Conservation (phyloP, 2,888 invertebrate species). For the Aelia acuminata region DNA sequence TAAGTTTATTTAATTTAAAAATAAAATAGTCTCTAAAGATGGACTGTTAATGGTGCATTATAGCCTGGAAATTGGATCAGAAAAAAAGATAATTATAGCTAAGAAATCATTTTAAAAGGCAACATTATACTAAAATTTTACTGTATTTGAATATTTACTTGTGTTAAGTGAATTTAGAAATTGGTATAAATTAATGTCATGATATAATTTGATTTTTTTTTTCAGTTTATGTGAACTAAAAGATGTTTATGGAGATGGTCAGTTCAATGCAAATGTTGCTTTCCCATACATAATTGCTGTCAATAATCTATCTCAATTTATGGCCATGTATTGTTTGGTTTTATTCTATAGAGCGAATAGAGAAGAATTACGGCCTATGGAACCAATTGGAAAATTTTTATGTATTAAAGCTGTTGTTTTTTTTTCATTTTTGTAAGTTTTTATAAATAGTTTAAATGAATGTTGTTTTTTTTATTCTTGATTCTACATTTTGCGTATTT, state of each 20-base stretch:
- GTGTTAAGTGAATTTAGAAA: background rate
- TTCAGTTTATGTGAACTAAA: slow-evolving; percentile 85
- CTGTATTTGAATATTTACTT: background rate
- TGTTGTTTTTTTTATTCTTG: background rate
- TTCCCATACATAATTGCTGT: slow-evolving; percentile 90
- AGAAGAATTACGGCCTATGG: slow-evolving; percentile 90
- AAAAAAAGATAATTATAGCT: too few relatives aligned
- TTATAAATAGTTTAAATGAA: slow-evolving; percentile 31
- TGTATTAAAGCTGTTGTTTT: slow-evolving; percentile 98
- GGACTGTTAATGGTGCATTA: too few relatives aligned
- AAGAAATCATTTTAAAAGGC: background rate
- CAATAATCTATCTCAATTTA: slow-evolving; percentile 94
- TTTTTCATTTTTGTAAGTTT: slow-evolving; percentile 96
- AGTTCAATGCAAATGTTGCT: slow-evolving; percentile 86
- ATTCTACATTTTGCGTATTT: background rate
- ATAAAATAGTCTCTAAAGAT: too few relatives aligned
- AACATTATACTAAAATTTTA: background rate
- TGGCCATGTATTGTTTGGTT: slow-evolving; percentile 96
- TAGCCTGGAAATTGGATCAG: too few relatives aligned
- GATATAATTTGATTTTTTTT: slow-evolving; percentile 64
- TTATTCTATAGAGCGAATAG: slow-evolving; percentile 93
- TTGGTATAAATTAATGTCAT: background rate
- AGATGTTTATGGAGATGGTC: slow-evolving; percentile 92
- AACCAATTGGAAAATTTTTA: slow-evolving; percentile 93
- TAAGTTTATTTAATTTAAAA: too few relatives aligned